These are phyloP conservation scores for Aporophyla nigra DNA, from an alignment of 2,888 invertebrate genomes.

Conservation along the genomic window DNA sequence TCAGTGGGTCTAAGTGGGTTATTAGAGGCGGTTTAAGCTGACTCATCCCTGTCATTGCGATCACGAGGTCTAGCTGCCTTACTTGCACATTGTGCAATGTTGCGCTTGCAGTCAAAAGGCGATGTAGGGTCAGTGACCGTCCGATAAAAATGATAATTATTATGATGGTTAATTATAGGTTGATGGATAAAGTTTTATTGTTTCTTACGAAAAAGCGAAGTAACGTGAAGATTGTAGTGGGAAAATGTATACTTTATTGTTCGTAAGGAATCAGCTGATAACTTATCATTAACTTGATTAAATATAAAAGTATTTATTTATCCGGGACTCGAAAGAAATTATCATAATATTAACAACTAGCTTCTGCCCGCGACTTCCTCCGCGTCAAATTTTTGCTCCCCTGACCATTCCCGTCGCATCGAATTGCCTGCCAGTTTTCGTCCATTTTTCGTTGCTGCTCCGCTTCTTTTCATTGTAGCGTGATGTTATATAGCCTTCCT, in stretches of 20 bases:
- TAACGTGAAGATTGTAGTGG: conserved; percentile 1
- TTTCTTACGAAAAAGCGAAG: conserved; percentile 4
- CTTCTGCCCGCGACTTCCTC: too few species aligned
- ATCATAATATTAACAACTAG: too few species aligned
- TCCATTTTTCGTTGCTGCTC: too few species aligned
- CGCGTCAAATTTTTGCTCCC: too few species aligned
- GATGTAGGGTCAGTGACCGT: conserved; percentile 25
- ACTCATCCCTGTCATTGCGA: conserved; percentile 74
- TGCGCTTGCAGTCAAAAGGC: conserved; percentile 30
- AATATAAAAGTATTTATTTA: neutral
- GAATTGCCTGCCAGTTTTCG: too few species aligned
- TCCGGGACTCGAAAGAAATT: too few species aligned
- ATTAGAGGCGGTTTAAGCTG: conserved; percentile 71
- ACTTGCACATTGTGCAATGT: conserved; percentile 52
- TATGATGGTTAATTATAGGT: conserved; percentile 26
- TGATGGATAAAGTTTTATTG: conserved; percentile 14
- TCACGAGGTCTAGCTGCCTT: conserved; percentile 49
- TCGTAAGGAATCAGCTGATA: neutral
- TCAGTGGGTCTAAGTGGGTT: conserved; percentile 58
- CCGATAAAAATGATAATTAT: conserved; percentile 42
- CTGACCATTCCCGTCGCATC: too few species aligned
- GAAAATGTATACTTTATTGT: neutral
- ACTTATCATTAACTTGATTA: neutral
- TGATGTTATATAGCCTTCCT: too few species aligned
- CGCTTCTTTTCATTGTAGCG: too few species aligned